Percentiles rank a stretch among this genome's conserved stretches.
Conservation (phyloP, 2,113 vertebrate species). For the Nothocercus nigrocapillus region DNA sequence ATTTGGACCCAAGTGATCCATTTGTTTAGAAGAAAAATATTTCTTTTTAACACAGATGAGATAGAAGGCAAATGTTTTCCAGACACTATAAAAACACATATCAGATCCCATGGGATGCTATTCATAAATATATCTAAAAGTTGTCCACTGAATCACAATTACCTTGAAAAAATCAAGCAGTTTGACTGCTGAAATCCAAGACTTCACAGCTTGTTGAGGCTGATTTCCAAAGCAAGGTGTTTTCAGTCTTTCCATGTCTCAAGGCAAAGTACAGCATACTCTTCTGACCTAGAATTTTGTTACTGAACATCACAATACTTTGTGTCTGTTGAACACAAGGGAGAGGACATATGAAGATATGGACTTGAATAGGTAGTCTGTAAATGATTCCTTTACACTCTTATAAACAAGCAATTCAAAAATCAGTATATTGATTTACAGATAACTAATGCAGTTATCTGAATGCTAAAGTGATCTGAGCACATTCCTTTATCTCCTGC, state of each 20-base stretch:
- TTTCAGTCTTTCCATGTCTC: not conserved
- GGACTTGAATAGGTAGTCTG: not conserved
- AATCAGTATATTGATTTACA: constrained; percentile 44
- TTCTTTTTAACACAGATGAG: not conserved
- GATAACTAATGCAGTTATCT: constrained; percentile 33
- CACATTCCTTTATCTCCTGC: not conserved
- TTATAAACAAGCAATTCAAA: constrained; percentile 47
- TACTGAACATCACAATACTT: not conserved
- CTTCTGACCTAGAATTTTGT: not conserved
- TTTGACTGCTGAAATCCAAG: not conserved
- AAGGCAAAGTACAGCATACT: not conserved
- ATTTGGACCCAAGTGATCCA: not conserved
- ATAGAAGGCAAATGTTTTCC: not conserved
- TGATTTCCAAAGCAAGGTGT: not conserved
- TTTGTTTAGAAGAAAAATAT: not conserved
- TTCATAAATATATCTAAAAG: not conserved
- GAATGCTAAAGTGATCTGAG: not conserved
- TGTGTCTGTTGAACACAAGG: not conserved
- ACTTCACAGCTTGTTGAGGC: not conserved
- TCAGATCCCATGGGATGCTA: not conserved
- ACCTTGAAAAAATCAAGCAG: not conserved
- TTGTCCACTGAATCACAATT: not conserved
- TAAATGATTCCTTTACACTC: not conserved
- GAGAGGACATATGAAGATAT: not conserved
- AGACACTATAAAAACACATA: not conserved